Conservation (phyloP, 2,888 invertebrate species). For the Julus scandinavius region DNA sequence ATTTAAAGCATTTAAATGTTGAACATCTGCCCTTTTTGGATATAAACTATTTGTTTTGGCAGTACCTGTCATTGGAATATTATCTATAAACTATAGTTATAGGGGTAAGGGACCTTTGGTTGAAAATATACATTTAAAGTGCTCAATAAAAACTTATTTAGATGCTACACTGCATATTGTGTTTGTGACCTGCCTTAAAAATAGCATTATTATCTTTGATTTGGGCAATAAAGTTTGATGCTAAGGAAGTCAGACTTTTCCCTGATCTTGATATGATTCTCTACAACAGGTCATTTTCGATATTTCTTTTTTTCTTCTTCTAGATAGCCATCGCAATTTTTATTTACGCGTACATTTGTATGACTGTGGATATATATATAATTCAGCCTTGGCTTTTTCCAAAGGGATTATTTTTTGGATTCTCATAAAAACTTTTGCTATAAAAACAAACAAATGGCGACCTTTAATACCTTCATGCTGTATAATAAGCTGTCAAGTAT, state of each 20-base stretch:
- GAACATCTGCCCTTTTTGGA: too few relatives aligned
- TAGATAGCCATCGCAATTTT: not conserved
- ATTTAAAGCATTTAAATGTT: too few relatives aligned
- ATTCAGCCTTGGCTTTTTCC: not conserved
- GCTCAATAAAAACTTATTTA: not conserved
- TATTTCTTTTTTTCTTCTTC: not conserved
- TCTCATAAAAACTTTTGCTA: not conserved
- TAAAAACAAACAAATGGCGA: not conserved
- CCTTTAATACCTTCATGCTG: not conserved
- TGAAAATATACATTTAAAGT: not conserved
- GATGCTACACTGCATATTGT: not conserved
- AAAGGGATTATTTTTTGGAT: not conserved
- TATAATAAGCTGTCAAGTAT: slow-evolving; percentile 3
- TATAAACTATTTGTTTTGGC: not conserved
- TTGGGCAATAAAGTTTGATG: not conserved
- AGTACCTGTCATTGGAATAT: not conserved
- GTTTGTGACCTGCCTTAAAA: not conserved
- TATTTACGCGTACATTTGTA: not conserved
- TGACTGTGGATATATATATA: not conserved
- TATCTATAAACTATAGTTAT: not conserved
- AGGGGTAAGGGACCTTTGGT: not conserved
- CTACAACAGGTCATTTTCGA: not conserved
- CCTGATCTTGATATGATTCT: slow-evolving; percentile 19
- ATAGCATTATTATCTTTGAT: not conserved
- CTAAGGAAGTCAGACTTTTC: not conserved